A percentile compares a stretch with the other conserved stretches of the same genome.
Conservation (phyloP, 2,888 invertebrate genomes). For the Helobdella robusta region DNA sequence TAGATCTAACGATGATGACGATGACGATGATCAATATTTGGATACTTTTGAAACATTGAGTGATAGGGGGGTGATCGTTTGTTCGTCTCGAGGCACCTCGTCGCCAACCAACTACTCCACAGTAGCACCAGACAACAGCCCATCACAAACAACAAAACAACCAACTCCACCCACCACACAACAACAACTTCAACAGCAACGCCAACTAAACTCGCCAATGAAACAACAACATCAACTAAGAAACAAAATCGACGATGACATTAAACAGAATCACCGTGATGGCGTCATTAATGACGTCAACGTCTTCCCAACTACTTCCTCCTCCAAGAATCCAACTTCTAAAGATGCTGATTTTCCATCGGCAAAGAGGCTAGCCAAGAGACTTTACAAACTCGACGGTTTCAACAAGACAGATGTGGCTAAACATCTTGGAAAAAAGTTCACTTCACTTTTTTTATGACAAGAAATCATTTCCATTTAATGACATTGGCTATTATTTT, state of each 20-base stretch:
- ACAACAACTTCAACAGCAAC: too few relatives aligned
- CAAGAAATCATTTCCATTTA: neutral
- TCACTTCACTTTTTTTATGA: slow-evolving; percentile 48
- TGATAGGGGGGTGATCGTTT: too few relatives aligned
- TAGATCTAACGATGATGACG: neutral
- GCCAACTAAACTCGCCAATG: too few relatives aligned
- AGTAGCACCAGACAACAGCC: too few relatives aligned
- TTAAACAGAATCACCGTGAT: too few relatives aligned
- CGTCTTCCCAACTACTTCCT: neutral
- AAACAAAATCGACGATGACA: too few relatives aligned
- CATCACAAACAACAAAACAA: neutral
- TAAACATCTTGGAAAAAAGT: slow-evolving; percentile 94
- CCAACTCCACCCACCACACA: neutral
- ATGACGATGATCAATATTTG: neutral
- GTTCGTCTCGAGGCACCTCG: neutral
- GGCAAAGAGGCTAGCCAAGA: slow-evolving; percentile 82
- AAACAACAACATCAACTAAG: too few relatives aligned
- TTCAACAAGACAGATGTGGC: slow-evolving; percentile 95
- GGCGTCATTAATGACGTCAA: too few relatives aligned
- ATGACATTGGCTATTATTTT: neutral
- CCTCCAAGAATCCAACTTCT: neutral
- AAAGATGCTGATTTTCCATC: slow-evolving; percentile 87
- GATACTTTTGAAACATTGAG: too few relatives aligned
- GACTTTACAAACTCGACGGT: slow-evolving; percentile 84
- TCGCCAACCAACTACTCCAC: neutral